Conservation (phyloP, 2,797 vertebrate genomes). For the Pseudochirops corinnae region DNA sequence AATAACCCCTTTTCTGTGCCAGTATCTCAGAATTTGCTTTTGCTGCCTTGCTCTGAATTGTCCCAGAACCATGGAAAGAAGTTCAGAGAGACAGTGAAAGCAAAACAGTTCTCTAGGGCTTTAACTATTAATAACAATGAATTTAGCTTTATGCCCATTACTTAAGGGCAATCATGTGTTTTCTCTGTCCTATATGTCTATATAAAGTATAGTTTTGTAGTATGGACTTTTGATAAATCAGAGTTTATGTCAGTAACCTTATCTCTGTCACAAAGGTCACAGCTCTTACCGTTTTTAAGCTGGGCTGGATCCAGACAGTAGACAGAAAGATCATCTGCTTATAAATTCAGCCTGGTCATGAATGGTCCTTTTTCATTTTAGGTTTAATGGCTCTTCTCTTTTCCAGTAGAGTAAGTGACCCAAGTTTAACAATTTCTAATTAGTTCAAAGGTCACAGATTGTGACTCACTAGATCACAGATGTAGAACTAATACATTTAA, state of each 20-base stretch:
- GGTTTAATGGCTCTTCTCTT: constrained; percentile 4
- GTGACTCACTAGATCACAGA: background rate
- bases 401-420: background rate
- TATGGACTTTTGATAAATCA: constrained; percentile 38
- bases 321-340: constrained; percentile 27
- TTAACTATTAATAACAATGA: background rate
- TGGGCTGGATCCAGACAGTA: background rate
- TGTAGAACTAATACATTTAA: background rate
- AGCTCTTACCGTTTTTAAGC: background rate
- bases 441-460: background rate
- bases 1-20: background rate
- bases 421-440: background rate
- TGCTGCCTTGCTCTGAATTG: constrained; percentile 1
- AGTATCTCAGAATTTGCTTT: background rate
- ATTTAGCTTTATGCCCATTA: background rate
- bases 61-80: background rate
- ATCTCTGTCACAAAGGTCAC: background rate
- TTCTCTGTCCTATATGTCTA: constrained; percentile 21
- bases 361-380: constrained; percentile 46
- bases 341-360: background rate
- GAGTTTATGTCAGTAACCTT: constrained; percentile 9
- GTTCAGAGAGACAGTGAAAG: background rate
- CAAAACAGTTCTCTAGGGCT: background rate
- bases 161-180: constrained; percentile 21
- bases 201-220: background rate